Percentiles rank a stretch among this genome's conserved stretches.
These are phyloP conservation scores for Phalangium opilio DNA, from an alignment of 2,888 invertebrate genomes.

Conservation along the genomic window DNA sequence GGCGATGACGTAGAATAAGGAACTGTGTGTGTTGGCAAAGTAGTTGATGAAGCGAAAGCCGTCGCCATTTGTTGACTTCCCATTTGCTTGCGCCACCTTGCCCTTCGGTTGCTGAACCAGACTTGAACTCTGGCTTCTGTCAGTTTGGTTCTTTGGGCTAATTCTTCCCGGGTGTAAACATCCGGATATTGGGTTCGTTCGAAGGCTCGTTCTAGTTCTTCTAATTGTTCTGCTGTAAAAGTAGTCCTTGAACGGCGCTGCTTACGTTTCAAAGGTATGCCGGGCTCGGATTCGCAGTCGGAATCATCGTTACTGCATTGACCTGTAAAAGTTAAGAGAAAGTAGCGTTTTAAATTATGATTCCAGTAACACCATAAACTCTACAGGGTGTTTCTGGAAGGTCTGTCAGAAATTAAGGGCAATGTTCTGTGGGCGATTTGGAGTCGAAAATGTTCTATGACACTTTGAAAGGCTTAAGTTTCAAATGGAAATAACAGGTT, in stretches of 20 bases:
- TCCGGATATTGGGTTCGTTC: slow-evolving; percentile 89
- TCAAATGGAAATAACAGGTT: too few relatives aligned
- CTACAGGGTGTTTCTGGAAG: too few relatives aligned
- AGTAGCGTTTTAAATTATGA: too few relatives aligned
- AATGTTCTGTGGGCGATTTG: too few relatives aligned
- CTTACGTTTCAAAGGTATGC: slow-evolving; percentile 73
- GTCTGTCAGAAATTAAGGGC: too few relatives aligned
- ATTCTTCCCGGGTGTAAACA: slow-evolving; percentile 79
- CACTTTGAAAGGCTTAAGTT: too few relatives aligned
- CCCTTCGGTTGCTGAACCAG: slow-evolving; percentile 85
- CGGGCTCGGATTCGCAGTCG: slow-evolving; percentile 81
- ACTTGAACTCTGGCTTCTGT: slow-evolving; percentile 90
- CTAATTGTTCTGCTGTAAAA: slow-evolving; percentile 81
- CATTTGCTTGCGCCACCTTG: slow-evolving; percentile 73
- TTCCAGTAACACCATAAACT: too few relatives aligned
- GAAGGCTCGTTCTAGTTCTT: slow-evolving; percentile 79
- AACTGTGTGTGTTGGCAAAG: too few relatives aligned
- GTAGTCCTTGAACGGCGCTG: slow-evolving; percentile 83
- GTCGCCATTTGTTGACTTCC: slow-evolving; percentile 31
- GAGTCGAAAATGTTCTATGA: too few relatives aligned
- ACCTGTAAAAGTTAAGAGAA: slow-evolving; percentile 25
- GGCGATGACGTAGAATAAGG: too few relatives aligned
- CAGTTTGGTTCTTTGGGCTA: slow-evolving; percentile 74
- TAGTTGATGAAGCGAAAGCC: neutral
- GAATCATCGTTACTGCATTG: slow-evolving; percentile 40